A percentile compares a stretch with the other conserved stretches of the same genome.
These are phyloP conservation scores for Rotaria socialis DNA, from an alignment of 2,888 invertebrate genomes.

Conservation along the genomic window DNA sequence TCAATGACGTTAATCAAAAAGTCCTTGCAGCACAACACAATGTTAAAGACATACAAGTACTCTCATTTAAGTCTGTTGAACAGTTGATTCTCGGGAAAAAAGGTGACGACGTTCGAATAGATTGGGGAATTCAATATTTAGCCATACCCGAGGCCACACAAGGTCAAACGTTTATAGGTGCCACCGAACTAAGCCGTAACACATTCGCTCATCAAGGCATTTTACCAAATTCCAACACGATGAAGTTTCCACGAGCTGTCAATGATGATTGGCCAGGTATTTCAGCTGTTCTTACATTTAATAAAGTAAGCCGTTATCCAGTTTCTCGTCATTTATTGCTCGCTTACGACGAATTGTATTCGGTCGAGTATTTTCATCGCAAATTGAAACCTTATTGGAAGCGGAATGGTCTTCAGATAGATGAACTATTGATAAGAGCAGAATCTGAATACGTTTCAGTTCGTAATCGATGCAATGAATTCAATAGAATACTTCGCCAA, in stretches of 20 bases:
- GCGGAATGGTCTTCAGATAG: background rate
- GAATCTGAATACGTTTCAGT: background rate
- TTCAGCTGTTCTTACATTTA: too few species aligned
- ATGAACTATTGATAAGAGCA: background rate
- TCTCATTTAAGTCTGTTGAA: too few species aligned
- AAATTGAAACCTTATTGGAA: conserved; percentile 2
- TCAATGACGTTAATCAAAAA: too few species aligned
- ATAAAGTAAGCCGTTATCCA: too few species aligned
- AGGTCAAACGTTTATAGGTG: background rate
- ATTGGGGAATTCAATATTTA: too few species aligned
- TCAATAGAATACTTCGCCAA: background rate
- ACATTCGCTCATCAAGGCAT: background rate
- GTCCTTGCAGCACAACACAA: too few species aligned
- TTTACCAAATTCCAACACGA: too few species aligned
- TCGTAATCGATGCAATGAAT: background rate
- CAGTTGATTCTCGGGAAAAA: too few species aligned
- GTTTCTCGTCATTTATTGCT: background rate
- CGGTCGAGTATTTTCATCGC: background rate
- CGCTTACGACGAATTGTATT: background rate
- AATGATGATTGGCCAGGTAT: too few species aligned
- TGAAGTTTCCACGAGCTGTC: too few species aligned
- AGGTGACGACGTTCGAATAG: too few species aligned
- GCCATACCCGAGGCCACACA: background rate
- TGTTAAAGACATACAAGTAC: too few species aligned
- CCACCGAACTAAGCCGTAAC: background rate